Conservation (phyloP, 2,888 invertebrate species). For the Lingula anatina region DNA sequence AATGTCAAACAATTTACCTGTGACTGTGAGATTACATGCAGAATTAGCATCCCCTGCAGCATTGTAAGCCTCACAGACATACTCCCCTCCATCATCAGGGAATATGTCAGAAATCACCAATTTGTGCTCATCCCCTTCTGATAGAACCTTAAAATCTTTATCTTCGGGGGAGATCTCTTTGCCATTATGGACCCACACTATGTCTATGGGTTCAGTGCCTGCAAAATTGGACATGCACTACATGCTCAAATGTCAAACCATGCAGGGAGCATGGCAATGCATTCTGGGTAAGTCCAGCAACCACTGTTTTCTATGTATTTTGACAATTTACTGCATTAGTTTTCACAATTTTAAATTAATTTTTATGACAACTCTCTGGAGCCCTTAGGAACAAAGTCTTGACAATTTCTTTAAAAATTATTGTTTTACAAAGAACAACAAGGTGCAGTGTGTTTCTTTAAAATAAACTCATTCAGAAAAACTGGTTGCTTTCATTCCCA, state of each 20-base stretch:
- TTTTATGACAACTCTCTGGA: too few relatives aligned
- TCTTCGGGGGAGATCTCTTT: conserved; percentile 60
- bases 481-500: too few relatives aligned
- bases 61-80: conserved; percentile 42
- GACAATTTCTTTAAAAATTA: too few relatives aligned
- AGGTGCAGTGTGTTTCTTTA: too few relatives aligned
- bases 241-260: not conserved
- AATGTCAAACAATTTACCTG: too few relatives aligned
- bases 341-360: too few relatives aligned
- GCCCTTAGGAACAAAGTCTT: too few relatives aligned
- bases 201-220: conserved; percentile 60
- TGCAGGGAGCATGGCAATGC: conserved; percentile 1
- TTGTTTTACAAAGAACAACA: too few relatives aligned
- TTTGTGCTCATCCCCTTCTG: conserved; percentile 58
- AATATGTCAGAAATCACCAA: conserved; percentile 56
- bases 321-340: too few relatives aligned
- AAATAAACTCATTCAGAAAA: too few relatives aligned
- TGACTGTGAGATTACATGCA: conserved; percentile 28
- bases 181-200: conserved; percentile 66
- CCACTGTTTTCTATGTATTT: too few relatives aligned
- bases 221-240: conserved; percentile 10
- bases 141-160: conserved; percentile 59
- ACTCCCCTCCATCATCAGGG: conserved; percentile 34
- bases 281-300: too few relatives aligned
- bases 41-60: conserved; percentile 43